Conservation (phyloP, 2,113 vertebrate genomes). For the Electrona antarctica region DNA sequence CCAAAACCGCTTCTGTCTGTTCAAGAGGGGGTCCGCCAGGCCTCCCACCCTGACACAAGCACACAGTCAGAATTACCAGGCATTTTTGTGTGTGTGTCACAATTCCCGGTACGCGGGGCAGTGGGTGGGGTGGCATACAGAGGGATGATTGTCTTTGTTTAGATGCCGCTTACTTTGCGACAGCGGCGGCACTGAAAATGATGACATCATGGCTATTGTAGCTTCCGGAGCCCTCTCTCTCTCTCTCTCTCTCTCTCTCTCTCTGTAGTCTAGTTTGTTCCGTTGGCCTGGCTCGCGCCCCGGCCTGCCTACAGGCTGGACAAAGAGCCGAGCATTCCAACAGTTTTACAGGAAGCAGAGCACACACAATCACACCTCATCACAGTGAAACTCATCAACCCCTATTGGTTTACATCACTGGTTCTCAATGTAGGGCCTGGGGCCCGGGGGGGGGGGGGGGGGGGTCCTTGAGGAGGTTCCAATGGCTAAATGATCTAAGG, state of each 20-base stretch:
- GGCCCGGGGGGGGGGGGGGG: no score
- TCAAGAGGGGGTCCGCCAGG: background rate
- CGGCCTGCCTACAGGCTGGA: conserved; percentile 38
- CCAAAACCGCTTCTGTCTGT: no score
- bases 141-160: conserved; percentile 56
- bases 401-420: background rate
- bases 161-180: conserved; percentile 57
- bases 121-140: conserved; percentile 41
- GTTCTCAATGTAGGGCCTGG: background rate
- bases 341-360: conserved; percentile 68
- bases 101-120: conserved; percentile 47
- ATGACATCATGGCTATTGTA: conserved; percentile 78
- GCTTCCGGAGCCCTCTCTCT: conserved; percentile 41
- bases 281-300: conserved; percentile 40
- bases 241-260: no score
- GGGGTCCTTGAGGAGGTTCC: no score
- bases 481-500: no score
- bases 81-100: conserved; percentile 49
- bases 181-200: conserved; percentile 54
- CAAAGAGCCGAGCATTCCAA: conserved; percentile 69
- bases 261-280: conserved; percentile 41
- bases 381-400: conserved; percentile 64
- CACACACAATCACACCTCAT: conserved; percentile 58
- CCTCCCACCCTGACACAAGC: conserved; percentile 50
- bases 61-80: conserved; percentile 28